Conservation (phyloP, 2,113 vertebrate species). For the Camelus dromedarius region DNA sequence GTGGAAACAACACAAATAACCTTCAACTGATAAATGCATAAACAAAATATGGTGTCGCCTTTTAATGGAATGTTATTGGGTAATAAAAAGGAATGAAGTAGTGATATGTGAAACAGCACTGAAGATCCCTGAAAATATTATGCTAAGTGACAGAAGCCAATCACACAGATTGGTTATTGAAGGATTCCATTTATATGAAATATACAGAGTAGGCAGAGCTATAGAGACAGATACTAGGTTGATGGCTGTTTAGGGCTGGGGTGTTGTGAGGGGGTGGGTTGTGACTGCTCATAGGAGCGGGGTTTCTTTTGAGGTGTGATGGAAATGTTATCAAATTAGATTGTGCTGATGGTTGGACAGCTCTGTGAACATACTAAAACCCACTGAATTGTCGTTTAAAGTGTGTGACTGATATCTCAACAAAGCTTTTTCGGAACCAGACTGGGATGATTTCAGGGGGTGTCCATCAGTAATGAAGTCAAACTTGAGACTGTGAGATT, state of each 20-base stretch:
- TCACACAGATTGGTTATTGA: background rate
- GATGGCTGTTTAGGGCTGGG: background rate
- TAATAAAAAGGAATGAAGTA: background rate
- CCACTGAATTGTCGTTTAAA: background rate
- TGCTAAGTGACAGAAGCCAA: slow-evolving; percentile 17
- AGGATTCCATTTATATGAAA: background rate
- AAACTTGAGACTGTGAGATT: background rate
- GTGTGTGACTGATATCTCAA: background rate
- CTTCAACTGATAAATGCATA: background rate
- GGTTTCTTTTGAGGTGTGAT: background rate
- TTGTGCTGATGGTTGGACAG: background rate
- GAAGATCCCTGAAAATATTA: background rate
- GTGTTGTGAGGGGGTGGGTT: background rate
- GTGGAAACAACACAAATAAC: background rate
- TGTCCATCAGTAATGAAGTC: background rate
- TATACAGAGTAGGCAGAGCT: background rate
- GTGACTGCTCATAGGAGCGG: background rate
- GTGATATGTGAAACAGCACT: background rate
- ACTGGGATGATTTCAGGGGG: background rate
- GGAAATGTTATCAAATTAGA: slow-evolving; percentile 22
- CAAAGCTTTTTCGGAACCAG: background rate
- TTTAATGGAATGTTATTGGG: background rate
- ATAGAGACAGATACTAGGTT: background rate
- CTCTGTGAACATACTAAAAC: background rate
- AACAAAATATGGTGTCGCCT: background rate